Base-by-base conservation (phyloP, 1,140 invertebrate genomes). In the Coelopa frigida region DNA sequence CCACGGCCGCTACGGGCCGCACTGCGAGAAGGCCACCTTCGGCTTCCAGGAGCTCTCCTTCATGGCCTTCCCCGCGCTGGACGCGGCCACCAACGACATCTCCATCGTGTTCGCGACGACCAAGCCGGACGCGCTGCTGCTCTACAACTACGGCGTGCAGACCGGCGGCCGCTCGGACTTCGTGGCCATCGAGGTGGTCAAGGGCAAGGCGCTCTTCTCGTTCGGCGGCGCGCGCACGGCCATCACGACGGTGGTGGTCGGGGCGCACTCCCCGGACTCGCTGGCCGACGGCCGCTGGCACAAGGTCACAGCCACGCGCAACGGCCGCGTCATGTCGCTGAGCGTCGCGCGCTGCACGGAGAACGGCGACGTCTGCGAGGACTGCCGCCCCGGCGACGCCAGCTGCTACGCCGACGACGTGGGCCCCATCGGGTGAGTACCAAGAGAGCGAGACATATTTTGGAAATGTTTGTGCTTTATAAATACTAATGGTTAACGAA, bases 31-130 rank as follows among this genome's bases (percentile, higher is more conserved):
- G 49, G 84, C 87, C 1, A 91, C 87, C 7, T 90, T 82, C 63
- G 90, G 91, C 14, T 96, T 97, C 64, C 78, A 81, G 42, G 87
- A 89, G 55, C 72, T 92, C 0, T 95, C 92, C 0, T 96, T 81
- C 64, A 90, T 94, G 84, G 77, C 83, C 11, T 95, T 94, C 68
- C 81, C 84, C 4, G 72, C 88, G 0, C 59, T 96, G 32, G 87
- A 93, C 58, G 79, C 85, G 1, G 86, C 83, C 37, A 91, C 87
- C 3, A 94, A 93, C 63, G 89, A 94, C 54, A 90, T 94, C 40
- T 86, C 89, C 0, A 82, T 95, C 21, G 82, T 88, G 17, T 94
- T 96, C 68, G 86, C 92, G 10, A 96, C 92, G 0, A 89, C 84
- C 0, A 92, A 92, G 67, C 77, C 80, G 0, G 82, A 94, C 65